Conservation (phyloP, 2,797 vertebrate species). For the Sphenodon punctatus region DNA sequence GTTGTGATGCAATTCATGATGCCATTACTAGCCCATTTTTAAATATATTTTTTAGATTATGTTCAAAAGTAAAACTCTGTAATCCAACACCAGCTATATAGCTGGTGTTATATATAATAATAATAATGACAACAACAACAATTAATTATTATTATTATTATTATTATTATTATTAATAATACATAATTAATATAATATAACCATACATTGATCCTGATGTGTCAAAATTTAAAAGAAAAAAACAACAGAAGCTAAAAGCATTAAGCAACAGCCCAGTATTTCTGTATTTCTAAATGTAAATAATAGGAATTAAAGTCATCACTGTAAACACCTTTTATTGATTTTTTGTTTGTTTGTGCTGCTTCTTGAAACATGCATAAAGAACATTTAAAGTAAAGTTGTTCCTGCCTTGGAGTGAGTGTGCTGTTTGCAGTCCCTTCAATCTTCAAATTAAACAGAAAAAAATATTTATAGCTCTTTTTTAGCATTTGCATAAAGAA, state of each 20-base stretch:
- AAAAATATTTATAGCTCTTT: background rate
- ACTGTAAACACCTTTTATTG: too few species aligned
- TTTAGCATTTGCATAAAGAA: background rate
- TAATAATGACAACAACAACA: too few species aligned
- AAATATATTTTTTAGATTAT: background rate
- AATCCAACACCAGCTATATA: too few species aligned
- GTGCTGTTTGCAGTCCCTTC: background rate
- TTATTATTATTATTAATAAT: too few species aligned
- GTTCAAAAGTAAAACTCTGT: background rate
- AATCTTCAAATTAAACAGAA: background rate
- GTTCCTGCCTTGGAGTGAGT: background rate
- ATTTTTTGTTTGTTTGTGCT: fast-evolving
- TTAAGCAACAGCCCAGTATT: background rate
- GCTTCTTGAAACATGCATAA: background rate
- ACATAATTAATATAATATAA: too few species aligned
- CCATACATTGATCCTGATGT: too few species aligned
- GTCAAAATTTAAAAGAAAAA: too few species aligned
- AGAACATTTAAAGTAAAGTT: background rate
- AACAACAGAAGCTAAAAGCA: background rate
- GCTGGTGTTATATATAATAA: too few species aligned
- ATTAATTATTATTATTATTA: too few species aligned
- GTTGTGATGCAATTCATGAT: background rate
- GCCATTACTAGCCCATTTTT: background rate
- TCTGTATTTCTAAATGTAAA: too few species aligned
- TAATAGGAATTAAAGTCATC: background rate